Conservation (phyloP, 2,113 vertebrate species). For the Arizona elegans region DNA sequence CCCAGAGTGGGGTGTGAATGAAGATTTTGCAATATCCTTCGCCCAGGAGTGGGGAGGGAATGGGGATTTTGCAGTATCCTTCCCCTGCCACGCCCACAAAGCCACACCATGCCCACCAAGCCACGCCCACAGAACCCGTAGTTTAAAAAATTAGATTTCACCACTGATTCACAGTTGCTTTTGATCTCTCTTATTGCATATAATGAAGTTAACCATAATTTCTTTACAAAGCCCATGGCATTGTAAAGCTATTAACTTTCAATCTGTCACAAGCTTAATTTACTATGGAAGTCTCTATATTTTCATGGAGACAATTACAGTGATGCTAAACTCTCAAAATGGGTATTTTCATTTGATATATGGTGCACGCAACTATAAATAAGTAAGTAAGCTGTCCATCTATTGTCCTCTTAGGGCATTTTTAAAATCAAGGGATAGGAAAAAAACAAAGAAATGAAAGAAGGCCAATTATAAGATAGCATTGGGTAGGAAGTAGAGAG, state of each 20-base stretch:
- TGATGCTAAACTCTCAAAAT: background rate
- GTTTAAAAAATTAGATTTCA: too few species aligned
- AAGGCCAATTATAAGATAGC: background rate
- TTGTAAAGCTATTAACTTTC: background rate
- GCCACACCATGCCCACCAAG: too few species aligned
- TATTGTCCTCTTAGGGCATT: background rate
- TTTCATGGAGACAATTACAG: background rate
- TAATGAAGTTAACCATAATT: background rate
- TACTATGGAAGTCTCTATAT: background rate
- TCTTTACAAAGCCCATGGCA: background rate
- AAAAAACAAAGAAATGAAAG: background rate
- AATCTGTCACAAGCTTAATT: too few species aligned
- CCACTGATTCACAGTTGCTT: background rate
- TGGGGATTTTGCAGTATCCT: too few species aligned
- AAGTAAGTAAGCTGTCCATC: background rate
- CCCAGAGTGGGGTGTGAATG: too few species aligned
- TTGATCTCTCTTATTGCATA: background rate
- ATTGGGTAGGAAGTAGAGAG: background rate
- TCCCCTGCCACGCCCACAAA: too few species aligned
- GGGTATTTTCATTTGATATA: background rate
- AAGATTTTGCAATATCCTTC: too few species aligned
- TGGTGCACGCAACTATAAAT: background rate
- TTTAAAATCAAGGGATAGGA: background rate
- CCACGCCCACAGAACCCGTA: too few species aligned
- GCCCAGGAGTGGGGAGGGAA: too few species aligned